Evolutionary conservation across 2,113 vertebrate species (phyloP), one percentile per base, ranked within the genome.

Genomic region (Prunella fulvescens): DNA sequence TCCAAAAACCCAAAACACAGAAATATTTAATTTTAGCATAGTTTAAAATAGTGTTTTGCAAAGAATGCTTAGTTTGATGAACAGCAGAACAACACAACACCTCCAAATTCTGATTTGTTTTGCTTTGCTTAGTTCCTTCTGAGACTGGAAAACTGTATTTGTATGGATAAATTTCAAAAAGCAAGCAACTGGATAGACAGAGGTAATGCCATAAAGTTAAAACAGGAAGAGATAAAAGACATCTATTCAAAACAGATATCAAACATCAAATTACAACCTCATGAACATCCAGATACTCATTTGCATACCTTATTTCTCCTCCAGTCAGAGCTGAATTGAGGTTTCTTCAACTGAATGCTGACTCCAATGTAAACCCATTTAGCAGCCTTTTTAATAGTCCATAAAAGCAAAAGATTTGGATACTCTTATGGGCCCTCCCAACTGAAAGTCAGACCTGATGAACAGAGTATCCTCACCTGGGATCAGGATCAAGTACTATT

Each of bases 271-370:
- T 47, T 39, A 56, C 19, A 81, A 62, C 1, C 33, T 45, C 9
- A 19, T 3, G 3, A 73, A 35, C 18, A 74, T 37, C 25, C 14
- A 79, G 23, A 76, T 51, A 50, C 37, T 85, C 13, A 47, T 92
- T 94, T 86, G n/a, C 76, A 65, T 57, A 42, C 58, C 50, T 72
- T 65, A 50, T 20, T 60, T 94, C 79, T 69, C 61, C 45, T 79
- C 33, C 28, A 67, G 4, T 42, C 51, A 44, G 24, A 78, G 44
- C 20, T 71, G 40, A 53, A 74, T 14, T 48, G 25, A 58, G 7
- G 29, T 78, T 94, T 81, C 54, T 54, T 81, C 48, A 86, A 64
- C 19, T 67, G 48, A 57, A 86, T 35, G n/a, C 5, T 42, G 33
- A 11, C 28, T 67, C 40, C 44, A 42, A 28, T 5, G 7, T 47